A percentile compares a stretch with the other conserved stretches of the same genome.
phyloP scores from a whole-genome alignment of 1,140 invertebrate genomes.

The Battus philenor region DNA sequence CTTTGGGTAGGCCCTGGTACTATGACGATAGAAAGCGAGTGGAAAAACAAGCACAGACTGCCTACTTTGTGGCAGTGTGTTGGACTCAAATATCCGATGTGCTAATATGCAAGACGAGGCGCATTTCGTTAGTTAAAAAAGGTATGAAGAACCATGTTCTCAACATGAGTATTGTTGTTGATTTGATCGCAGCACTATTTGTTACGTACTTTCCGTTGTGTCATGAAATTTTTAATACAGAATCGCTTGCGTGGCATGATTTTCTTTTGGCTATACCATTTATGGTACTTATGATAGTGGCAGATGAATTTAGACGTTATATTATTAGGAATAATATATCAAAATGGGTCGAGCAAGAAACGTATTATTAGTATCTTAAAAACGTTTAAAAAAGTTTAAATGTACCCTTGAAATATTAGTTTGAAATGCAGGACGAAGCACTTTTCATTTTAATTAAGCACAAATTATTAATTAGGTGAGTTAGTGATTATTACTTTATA shows the following conservation, averaged over 20 bases:
- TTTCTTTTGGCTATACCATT: slow-evolving; percentile 87
- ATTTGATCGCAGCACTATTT: slow-evolving; percentile 79
- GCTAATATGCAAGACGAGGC: slow-evolving; percentile 88
- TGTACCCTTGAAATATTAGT: neutral
- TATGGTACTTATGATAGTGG: slow-evolving; percentile 83
- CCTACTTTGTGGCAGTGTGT: slow-evolving; percentile 88
- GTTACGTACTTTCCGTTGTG: slow-evolving; percentile 84
- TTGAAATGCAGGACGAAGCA: neutral
- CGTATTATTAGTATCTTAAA: slow-evolving; percentile 83
- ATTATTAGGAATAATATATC: slow-evolving; percentile 83
- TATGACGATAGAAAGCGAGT: slow-evolving; percentile 81
- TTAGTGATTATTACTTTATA: too few species aligned
- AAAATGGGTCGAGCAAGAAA: slow-evolving; percentile 88
- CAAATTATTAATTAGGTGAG: neutral
- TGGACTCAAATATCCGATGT: slow-evolving; percentile 88
- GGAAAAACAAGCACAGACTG: slow-evolving; percentile 87
- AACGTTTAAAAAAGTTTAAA: slow-evolving; percentile 5
- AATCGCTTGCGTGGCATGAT: slow-evolving; percentile 78
- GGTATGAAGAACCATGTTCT: slow-evolving; percentile 86
- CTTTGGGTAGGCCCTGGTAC: slow-evolving; percentile 88
- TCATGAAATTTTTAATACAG: slow-evolving; percentile 78
- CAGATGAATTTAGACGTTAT: slow-evolving; percentile 85
- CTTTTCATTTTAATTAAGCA: neutral
- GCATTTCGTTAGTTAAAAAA: slow-evolving; percentile 85
- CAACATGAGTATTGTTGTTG: slow-evolving; percentile 83